phyloP scores from a whole-genome alignment of 2,888 invertebrate species.

The Drosophila siamana region DNA sequence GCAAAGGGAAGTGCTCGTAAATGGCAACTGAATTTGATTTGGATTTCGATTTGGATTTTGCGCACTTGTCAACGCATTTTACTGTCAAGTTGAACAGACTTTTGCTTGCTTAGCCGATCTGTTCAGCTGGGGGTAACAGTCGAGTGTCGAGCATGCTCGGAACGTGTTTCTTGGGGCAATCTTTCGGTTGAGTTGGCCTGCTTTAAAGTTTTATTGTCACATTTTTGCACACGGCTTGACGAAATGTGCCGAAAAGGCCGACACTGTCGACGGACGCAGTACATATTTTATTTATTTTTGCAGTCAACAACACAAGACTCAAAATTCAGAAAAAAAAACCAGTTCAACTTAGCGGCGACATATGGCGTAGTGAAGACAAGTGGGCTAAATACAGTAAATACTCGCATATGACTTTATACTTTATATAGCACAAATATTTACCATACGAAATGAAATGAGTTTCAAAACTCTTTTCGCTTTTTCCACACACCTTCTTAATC shows the following conservation, averaged over 20 bases:
- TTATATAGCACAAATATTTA: constrained; percentile 45
- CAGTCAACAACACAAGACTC: constrained; percentile 27
- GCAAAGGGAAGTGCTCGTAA: constrained; percentile 14
- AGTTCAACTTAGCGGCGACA: constrained; percentile 70
- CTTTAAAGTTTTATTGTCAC: constrained; percentile 67
- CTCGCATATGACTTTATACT: constrained; percentile 19
- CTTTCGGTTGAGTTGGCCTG: constrained; percentile 45
- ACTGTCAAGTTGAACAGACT: constrained; percentile 55
- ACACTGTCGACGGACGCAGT: constrained; percentile 27
- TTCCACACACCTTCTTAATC: constrained; percentile 38
- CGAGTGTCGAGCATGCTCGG: constrained; percentile 7
- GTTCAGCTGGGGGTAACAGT: neutral
- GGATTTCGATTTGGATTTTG: constrained; percentile 14
- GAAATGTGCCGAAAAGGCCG: constrained; percentile 67
- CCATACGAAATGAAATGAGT: constrained; percentile 3
- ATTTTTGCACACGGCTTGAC: constrained; percentile 70
- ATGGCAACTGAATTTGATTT: constrained; percentile 28
- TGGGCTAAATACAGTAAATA: constrained; percentile 36
- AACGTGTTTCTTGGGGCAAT: constrained; percentile 55
- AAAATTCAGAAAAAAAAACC: constrained; percentile 49
- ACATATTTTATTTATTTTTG: constrained; percentile 72
- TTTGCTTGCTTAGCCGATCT: constrained; percentile 16
- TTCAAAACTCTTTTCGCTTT: neutral
- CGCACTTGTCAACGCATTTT: constrained; percentile 68
- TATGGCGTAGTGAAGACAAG: constrained; percentile 63